phyloP scores from a whole-genome alignment of 2,888 invertebrate species.

The Altica lythri region DNA sequence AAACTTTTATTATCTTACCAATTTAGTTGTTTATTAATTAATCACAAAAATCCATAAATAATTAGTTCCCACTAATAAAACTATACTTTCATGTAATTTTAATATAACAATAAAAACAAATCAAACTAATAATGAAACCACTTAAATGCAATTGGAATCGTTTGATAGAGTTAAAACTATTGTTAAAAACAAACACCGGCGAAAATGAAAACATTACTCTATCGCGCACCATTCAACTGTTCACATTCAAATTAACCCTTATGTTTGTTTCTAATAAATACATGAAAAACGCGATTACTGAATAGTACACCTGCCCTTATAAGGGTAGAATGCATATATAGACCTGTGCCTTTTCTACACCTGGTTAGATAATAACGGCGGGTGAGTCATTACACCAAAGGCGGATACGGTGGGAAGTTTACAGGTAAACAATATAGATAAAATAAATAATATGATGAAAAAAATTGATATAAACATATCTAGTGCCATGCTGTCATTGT shows the following conservation, averaged over 20 bases:
- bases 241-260: slow-evolving; percentile 35
- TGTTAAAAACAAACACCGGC: slow-evolving; percentile 12
- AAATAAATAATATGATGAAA: too few relatives aligned
- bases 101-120: slow-evolving; percentile 20
- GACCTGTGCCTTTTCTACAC: slow-evolving; percentile 47
- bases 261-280: slow-evolving; percentile 38
- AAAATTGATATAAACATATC: too few relatives aligned
- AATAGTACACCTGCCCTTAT: slow-evolving; percentile 44
- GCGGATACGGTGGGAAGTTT: too few relatives aligned
- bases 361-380: slow-evolving; percentile 51
- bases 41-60: too few relatives aligned
- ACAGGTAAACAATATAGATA: too few relatives aligned
- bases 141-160: slow-evolving; percentile 9
- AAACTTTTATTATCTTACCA: too few relatives aligned
- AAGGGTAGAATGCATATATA: slow-evolving; percentile 33
- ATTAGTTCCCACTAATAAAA: too few relatives aligned
- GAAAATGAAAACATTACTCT: slow-evolving; percentile 14
- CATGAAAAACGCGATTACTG: slow-evolving; percentile 35
- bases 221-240: slow-evolving; percentile 2
- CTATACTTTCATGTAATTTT: slow-evolving; percentile 31
- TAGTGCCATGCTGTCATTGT: too few relatives aligned
- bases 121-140: slow-evolving; percentile 18
- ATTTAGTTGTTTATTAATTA: too few relatives aligned
- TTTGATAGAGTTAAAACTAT: slow-evolving; percentile 3
- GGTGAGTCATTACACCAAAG: slow-evolving; percentile 38